Conservation (phyloP, 2,888 invertebrate species). For the Criorhina ranunculi region DNA sequence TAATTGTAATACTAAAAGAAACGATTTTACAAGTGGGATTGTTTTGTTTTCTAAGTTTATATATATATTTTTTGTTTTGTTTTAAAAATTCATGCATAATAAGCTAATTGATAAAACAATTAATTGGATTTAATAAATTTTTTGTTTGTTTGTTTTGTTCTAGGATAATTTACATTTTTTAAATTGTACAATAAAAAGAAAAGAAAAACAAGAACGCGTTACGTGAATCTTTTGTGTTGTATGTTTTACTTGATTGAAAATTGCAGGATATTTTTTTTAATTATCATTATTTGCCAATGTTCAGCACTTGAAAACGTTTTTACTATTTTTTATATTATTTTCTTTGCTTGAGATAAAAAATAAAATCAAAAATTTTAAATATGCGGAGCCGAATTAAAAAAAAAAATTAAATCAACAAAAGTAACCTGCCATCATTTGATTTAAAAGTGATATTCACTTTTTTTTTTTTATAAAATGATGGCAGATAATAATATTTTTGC, state of each 20-base stretch:
- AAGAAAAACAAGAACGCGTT: constrained; percentile 40
- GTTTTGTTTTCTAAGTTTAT: constrained; percentile 56
- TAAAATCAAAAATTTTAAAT: constrained; percentile 18
- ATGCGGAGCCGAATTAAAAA: constrained; percentile 4
- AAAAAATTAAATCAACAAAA: constrained; percentile 11
- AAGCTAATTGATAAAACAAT: constrained; percentile 73
- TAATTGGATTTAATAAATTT: constrained; percentile 58
- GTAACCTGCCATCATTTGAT: constrained; percentile 22
- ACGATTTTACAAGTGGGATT: constrained; percentile 67
- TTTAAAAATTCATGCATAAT: constrained; percentile 68
- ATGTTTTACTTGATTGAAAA: constrained; percentile 45
- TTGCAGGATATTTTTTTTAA: constrained; percentile 25
- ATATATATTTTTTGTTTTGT: constrained; percentile 27
- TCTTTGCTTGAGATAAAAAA: constrained; percentile 29
- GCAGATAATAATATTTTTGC: constrained; percentile 44
- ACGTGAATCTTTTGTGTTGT: constrained; percentile 67
- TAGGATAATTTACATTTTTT: constrained; percentile 60
- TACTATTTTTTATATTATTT: constrained; percentile 30
- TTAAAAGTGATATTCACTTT: not conserved
- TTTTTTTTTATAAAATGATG: constrained; percentile 4
- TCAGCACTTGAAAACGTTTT: constrained; percentile 73
- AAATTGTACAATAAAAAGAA: constrained; percentile 45
- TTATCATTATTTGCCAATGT: constrained; percentile 54
- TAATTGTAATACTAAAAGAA: constrained; percentile 64
- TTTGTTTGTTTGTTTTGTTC: constrained; percentile 25